Base-by-base conservation (phyloP, 2,113 vertebrate genomes). In the Sylvia atricapilla region DNA sequence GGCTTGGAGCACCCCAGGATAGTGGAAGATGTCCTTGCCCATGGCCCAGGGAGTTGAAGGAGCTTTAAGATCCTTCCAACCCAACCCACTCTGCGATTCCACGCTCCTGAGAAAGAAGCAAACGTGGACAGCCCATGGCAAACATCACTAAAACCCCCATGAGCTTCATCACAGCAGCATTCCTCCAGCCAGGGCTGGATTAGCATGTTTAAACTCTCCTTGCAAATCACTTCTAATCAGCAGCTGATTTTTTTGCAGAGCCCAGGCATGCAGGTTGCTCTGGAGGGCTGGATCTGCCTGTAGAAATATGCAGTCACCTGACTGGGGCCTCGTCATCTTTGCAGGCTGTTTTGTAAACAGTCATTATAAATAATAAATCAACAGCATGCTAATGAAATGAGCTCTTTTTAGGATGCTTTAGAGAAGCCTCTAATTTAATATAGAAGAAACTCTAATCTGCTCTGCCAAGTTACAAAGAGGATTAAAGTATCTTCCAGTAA, bases 341-440 rank as follows among this genome's bases (percentile, higher is more conserved):
- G 0, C 84, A 83, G 89, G 30, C 58, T 95, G 93, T 84, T 96
- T 95, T 76, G 93, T 95, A 87, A 95, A 93, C 91, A 94, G 77
- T 87, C 74, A 66, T 95, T 89, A 93, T 87, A 93, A 95, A 85
- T 91, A 95, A 95, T 95, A 95, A 95, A 95, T 90, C 93, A 91
- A 85, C 82, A 95, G n/a, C 13, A 2, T 80, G 87, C 59, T 94
- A 94, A 95, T 93, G 91, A 95, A 95, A 94, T 47, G 66, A 94
- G 58, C 17, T 68, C 52, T 72, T 94, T 94, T 92, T 78, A 87
- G 91, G 84, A 87, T 89, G 84, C 62, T 94, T 92, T 91, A 72
- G 58, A 91, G 74, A 90, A 94, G 50, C 43, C 67, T 96, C 81
- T 59, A 55, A 73, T 90, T 88, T 76, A 83, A 94, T 82, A 79